Conservation (phyloP, 2,113 vertebrate species). For the Dicrurus megarhynchus region DNA sequence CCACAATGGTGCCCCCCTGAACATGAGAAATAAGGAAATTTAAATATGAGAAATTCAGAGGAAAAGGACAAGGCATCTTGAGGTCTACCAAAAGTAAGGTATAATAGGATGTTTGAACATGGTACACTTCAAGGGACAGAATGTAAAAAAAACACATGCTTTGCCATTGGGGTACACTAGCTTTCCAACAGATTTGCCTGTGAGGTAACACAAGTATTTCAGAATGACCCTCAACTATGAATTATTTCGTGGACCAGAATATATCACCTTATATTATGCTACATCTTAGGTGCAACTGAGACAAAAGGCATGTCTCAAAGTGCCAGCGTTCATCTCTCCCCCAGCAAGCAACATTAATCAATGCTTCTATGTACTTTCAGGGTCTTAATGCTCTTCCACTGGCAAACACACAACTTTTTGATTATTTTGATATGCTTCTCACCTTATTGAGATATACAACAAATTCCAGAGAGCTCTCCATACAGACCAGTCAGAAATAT, state of each 20-base stretch:
- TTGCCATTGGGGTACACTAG: background rate
- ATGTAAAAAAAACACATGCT: background rate
- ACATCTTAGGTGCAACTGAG: background rate
- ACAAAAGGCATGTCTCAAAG: background rate
- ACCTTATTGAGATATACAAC: background rate
- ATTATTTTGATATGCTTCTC: background rate
- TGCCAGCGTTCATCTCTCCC: rapidly evolving
- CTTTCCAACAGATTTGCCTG: background rate
- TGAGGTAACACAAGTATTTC: background rate
- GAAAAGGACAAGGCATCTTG: background rate
- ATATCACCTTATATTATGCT: background rate
- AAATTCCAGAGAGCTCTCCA: background rate
- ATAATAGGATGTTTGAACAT: background rate
- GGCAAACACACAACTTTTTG: background rate
- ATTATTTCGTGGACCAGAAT: background rate
- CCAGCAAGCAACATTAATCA: background rate
- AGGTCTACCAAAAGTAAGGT: background rate
- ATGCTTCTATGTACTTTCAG: background rate
- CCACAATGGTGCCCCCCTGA: background rate
- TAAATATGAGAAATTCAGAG: background rate
- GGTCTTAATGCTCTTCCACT: background rate
- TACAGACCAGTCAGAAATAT: background rate
- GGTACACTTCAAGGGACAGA: background rate
- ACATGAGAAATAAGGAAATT: background rate
- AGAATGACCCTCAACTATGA: background rate